A percentile compares a stretch with the other conserved stretches of the same genome.
phyloP scores from a whole-genome alignment of 2,888 invertebrate species.

The Hartigia nigra region DNA sequence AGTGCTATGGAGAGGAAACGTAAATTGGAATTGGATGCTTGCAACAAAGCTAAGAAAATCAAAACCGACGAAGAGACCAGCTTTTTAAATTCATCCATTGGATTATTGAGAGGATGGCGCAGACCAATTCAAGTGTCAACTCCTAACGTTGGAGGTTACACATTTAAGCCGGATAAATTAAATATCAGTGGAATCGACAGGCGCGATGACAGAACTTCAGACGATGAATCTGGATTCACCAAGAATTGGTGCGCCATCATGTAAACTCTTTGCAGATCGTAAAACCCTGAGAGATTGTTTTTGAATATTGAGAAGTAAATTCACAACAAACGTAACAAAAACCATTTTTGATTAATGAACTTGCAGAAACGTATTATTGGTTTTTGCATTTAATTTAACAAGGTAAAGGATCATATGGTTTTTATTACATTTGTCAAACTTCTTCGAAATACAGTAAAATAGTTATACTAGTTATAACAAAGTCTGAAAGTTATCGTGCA shows the following conservation, averaged over 20 bases:
- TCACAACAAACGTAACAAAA: neutral
- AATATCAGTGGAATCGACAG: slow-evolving; percentile 30
- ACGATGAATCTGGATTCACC: slow-evolving; percentile 31
- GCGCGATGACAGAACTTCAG: slow-evolving; percentile 30
- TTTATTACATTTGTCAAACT: slow-evolving; percentile 10
- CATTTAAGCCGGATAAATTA: slow-evolving; percentile 42
- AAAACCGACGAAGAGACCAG: slow-evolving; percentile 45
- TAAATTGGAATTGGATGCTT: slow-evolving; percentile 38
- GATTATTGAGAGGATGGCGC: slow-evolving; percentile 45
- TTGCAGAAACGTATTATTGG: neutral
- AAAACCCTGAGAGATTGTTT: neutral
- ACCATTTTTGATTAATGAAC: neutral
- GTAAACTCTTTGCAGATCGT: slow-evolving; percentile 38
- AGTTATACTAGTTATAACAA: too few relatives aligned
- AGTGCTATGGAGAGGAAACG: slow-evolving; percentile 50
- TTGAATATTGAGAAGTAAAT: neutral
- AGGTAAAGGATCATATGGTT: slow-evolving; percentile 27
- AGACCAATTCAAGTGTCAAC: slow-evolving; percentile 54
- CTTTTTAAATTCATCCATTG: slow-evolving; percentile 50
- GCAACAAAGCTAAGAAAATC: slow-evolving; percentile 42
- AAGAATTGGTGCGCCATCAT: slow-evolving; percentile 58
- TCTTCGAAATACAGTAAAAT: neutral
- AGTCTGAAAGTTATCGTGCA: neutral
- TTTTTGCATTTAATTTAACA: slow-evolving; percentile 16
- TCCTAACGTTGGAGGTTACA: slow-evolving; percentile 41